Base-by-base conservation (phyloP, 2,888 invertebrate species). In the Apotomis turbidana region DNA sequence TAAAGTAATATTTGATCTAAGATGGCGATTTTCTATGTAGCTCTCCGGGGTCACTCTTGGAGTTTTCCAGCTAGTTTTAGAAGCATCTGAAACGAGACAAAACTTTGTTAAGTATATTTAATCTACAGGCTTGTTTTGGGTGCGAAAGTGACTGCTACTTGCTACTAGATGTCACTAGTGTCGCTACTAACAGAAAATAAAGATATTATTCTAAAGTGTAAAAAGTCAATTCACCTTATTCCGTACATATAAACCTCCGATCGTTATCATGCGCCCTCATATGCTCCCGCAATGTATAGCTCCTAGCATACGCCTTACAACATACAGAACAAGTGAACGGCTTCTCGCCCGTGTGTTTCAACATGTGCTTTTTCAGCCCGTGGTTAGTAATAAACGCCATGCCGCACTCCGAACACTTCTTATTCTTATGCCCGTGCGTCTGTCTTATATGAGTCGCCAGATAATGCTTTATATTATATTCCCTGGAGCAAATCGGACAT, bases 301-400 rank as follows among this genome's bases (percentile, higher is more conserved):
- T 85, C 59, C 87, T 79, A 0, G 85, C 88, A 64, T 85, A 88
- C 0, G 85, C 77, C 66, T 92, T 92, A 36, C 83, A 79, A 75
- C 93, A 94, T 0, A 90, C 74, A 6, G 75, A 77, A 75, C 94
- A 94, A 13, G 83, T 79, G 73, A 81, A 91, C 1, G 90, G 89
- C 70, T 91, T 92, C 2, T 86, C 79, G 0, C 90, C 91, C 0
- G 86, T 85, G 74, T 94, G 94, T 66, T 88, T 90, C 27, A 88
- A 78, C 90, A 91, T 90, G 71, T 94, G 94, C 58, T 90, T 90
- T 67, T 92, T 93, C 52, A 94, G 80, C 3, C 90, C 90, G 74
- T 93, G 90, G 64, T 93, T 93, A 0, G 90, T 89, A 66, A 90
- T 90, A 77, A 94, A 94, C 27, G 91, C 92, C 85, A 93, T 93